These are phyloP conservation scores for Sylvia borin DNA, from an alignment of 2,797 vertebrate genomes.

Conservation along the genomic window DNA sequence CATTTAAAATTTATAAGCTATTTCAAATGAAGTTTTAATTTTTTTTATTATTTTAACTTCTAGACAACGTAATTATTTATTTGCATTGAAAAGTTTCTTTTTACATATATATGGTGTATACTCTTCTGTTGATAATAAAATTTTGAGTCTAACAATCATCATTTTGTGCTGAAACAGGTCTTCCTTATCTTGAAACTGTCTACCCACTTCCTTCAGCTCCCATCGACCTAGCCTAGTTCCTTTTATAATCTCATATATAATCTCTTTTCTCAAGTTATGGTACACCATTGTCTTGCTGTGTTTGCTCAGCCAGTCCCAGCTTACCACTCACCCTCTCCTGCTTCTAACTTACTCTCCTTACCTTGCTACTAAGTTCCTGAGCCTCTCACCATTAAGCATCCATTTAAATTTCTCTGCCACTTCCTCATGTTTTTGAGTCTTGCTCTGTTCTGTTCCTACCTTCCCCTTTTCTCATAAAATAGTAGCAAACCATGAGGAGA, in stretches of 20 bases:
- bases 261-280: neutral
- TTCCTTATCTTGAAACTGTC: neutral
- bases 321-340: neutral
- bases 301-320: neutral
- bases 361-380: neutral
- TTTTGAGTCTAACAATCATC: neutral
- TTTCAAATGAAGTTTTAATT: neutral
- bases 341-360: neutral
- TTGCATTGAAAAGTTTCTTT: neutral
- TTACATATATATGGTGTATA: neutral
- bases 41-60: neutral
- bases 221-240: neutral
- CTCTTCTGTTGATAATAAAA: neutral
- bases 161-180: neutral
- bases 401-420: neutral
- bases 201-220: neutral
- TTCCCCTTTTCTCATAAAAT: neutral
- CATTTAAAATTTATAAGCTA: neutral
- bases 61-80: neutral
- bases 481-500: neutral
- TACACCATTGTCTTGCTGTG: neutral
- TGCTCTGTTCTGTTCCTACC: neutral
- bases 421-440: neutral
- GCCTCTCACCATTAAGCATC: neutral
- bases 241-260: neutral